phyloP scores from a whole-genome alignment of 2,888 invertebrate species.

The Hypena proboscidalis region DNA sequence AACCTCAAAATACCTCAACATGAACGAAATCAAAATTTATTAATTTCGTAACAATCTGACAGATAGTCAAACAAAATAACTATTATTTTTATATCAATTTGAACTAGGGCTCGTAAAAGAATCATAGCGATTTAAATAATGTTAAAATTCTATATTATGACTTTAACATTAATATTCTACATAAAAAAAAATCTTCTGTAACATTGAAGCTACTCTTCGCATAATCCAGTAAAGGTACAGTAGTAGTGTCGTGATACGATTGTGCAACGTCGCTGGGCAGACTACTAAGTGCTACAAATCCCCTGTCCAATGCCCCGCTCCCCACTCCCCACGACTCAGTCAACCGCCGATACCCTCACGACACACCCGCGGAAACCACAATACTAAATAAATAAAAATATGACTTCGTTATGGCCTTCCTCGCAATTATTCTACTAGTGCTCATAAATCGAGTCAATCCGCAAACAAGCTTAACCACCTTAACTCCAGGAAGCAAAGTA shows the following conservation, averaged over 20 bases:
- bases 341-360: conserved; percentile 55
- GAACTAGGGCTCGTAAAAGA: no score
- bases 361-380: conserved; percentile 41
- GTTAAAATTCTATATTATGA: no score
- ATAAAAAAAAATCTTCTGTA: no score
- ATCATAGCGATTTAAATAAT: no score
- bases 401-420: conserved; percentile 55
- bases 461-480: conserved; percentile 51
- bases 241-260: conserved; percentile 70
- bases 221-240: conserved; percentile 74
- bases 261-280: conserved; percentile 76
- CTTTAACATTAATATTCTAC: no score
- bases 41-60: no score
- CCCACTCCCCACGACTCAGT: conserved; percentile 49
- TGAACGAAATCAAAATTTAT: no score
- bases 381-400: conserved; percentile 46
- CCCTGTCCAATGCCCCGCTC: conserved; percentile 64
- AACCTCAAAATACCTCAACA: no score
- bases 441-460: conserved; percentile 58
- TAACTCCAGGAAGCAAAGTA: conserved; percentile 49
- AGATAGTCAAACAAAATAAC: no score
- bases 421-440: conserved; percentile 57
- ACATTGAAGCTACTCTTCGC: conserved; percentile 39
- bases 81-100: no score
- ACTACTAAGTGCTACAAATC: conserved; percentile 84